These are phyloP conservation scores for Aldabrachelys gigantea DNA, from an alignment of 2,113 vertebrate species.

Conservation along the genomic window DNA sequence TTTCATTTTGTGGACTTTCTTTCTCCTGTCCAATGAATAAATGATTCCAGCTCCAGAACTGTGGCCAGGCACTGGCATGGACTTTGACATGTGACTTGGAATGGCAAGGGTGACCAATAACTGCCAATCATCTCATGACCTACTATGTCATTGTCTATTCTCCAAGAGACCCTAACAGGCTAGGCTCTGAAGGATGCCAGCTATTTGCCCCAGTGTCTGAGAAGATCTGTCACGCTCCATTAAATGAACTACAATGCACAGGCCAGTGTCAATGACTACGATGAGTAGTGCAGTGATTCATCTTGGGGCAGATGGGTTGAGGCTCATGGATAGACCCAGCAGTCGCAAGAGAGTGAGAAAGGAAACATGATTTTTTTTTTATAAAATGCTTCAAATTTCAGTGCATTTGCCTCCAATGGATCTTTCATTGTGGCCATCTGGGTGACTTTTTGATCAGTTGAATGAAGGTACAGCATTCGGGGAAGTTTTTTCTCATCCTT, in stretches of 20 bases:
- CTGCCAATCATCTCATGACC: not conserved
- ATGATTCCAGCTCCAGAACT: slow-evolving; percentile 28
- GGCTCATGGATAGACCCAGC: not conserved
- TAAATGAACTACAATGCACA: not conserved
- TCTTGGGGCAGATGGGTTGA: not conserved
- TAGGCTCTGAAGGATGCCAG: not conserved
- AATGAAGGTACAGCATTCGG: not conserved
- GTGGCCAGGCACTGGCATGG: not conserved
- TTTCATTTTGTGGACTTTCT: slow-evolving; percentile 65
- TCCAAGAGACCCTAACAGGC: not conserved
- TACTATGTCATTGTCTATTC: not conserved
- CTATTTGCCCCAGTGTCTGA: not conserved
- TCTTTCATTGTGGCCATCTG: not conserved
- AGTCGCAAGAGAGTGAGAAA: not conserved
- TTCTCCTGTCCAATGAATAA: slow-evolving; percentile 47
- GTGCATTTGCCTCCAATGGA: not conserved
- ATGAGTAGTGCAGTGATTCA: not conserved
- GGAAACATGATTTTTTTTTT: not conserved
- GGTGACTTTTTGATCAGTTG: not conserved
- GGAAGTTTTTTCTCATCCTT: not conserved
- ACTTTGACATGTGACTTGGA: not conserved
- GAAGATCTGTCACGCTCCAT: not conserved
- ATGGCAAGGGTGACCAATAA: not conserved
- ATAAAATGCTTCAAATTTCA: not conserved
- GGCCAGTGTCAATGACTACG: not conserved